phyloP scores from a whole-genome alignment of 2,888 invertebrate genomes.

The Apodemia zela region DNA sequence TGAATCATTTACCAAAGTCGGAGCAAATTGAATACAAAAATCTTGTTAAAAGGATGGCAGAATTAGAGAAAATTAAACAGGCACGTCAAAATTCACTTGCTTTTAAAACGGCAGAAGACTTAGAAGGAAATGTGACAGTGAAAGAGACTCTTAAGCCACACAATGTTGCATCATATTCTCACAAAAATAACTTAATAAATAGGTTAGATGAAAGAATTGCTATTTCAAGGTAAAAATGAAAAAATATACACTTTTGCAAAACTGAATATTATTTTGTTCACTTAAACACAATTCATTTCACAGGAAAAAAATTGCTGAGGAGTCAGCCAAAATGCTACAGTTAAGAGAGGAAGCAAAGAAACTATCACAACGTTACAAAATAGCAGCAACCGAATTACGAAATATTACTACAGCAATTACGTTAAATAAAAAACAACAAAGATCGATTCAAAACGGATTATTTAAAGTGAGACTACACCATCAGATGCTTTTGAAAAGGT shows the following conservation, averaged over 20 bases:
- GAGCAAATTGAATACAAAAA: conserved; percentile 73
- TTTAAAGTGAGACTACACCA: conserved; percentile 63
- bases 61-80: conserved; percentile 69
- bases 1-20: conserved; percentile 69
- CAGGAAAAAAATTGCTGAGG: conserved; percentile 71
- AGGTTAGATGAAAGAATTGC: conserved; percentile 62
- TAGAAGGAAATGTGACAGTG: conserved; percentile 30
- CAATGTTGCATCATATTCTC: conserved; percentile 45
- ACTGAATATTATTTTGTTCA: background rate
- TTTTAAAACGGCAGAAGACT: conserved; percentile 32
- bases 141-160: conserved; percentile 63
- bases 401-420: conserved; percentile 66
- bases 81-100: conserved; percentile 54
- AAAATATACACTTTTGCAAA: background rate
- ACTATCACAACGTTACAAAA: conserved; percentile 65
- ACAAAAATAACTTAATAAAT: conserved; percentile 34
- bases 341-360: conserved; percentile 64
- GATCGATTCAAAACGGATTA: conserved; percentile 55
- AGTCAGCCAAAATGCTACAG: conserved; percentile 64
- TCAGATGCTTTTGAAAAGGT: conserved; percentile 69
- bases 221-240: conserved; percentile 53
- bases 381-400: conserved; percentile 62
- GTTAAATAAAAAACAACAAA: conserved; percentile 65
- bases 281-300: conserved; percentile 1
- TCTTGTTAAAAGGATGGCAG: conserved; percentile 71